Evolutionary conservation across 2,888 invertebrate species (phyloP).

Genomic region (Hipparchia semele): DNA sequence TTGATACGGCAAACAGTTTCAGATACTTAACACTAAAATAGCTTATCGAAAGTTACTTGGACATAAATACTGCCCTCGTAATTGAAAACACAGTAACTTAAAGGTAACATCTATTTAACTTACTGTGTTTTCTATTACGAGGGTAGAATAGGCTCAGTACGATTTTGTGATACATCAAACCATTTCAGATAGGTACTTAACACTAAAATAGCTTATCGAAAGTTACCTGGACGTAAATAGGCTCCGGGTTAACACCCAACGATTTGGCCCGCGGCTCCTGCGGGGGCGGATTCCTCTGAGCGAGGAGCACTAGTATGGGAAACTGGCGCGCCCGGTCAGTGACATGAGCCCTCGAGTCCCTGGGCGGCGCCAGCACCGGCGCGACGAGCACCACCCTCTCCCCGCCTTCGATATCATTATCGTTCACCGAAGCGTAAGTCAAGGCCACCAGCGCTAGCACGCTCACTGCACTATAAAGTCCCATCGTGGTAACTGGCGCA

Average conservation of each 20-base stretch:
- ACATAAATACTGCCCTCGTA: too few species aligned
- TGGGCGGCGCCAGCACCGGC: constrained; percentile 72
- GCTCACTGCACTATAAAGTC: constrained; percentile 63
- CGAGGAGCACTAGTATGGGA: constrained; percentile 68
- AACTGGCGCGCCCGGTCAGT: constrained; percentile 71
- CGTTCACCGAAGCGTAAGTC: constrained; percentile 59
- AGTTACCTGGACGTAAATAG: constrained; percentile 73
- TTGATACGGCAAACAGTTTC: too few species aligned
- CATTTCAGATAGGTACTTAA: neutral
- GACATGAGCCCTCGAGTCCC: constrained; percentile 62
- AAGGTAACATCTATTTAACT: too few species aligned
- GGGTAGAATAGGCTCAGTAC: too few species aligned
- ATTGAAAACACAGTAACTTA: too few species aligned
- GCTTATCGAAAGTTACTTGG: too few species aligned
- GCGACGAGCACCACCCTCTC: constrained; percentile 68
- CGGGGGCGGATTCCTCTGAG: constrained; percentile 53
- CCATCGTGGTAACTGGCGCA: constrained; percentile 75
- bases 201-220: neutral
- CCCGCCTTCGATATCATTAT: constrained; percentile 64
- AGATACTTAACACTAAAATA: neutral
- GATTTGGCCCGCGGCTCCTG: constrained; percentile 65
- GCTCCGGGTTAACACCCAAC: constrained; percentile 56
- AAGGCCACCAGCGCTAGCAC: constrained; percentile 59
- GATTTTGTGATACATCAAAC: too few species aligned
- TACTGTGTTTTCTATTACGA: too few species aligned